These are phyloP conservation scores for Glareola pratincola DNA, from an alignment of 2,113 vertebrate genomes.

Conservation along the genomic window DNA sequence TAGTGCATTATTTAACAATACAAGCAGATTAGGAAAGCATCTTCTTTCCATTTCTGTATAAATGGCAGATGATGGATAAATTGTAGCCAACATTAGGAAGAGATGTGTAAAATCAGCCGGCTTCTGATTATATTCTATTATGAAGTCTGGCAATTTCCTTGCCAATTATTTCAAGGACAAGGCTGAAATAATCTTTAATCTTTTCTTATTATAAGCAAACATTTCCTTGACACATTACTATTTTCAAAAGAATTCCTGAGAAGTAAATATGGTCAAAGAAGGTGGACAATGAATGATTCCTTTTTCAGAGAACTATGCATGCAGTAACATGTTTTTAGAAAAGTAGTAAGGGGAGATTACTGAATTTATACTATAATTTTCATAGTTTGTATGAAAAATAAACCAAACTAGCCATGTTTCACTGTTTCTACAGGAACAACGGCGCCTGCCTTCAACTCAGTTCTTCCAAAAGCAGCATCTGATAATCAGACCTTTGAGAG, in stretches of 20 bases:
- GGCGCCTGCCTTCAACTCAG: neutral
- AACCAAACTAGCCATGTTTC: neutral
- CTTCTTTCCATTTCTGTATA: conserved; percentile 6
- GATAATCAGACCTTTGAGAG: neutral
- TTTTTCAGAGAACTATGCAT: neutral
- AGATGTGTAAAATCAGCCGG: neutral
- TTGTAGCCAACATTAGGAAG: neutral
- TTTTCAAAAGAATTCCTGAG: neutral
- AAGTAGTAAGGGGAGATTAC: neutral
- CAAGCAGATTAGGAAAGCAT: neutral
- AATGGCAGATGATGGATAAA: conserved; percentile 28
- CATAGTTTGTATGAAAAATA: neutral
- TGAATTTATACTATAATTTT: neutral
- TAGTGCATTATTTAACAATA: neutral
- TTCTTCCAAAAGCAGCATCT: neutral
- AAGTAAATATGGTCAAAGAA: neutral
- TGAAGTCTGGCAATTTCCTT: neutral
- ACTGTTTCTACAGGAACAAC: neutral
- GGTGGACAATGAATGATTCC: neutral
- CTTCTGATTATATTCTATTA: neutral
- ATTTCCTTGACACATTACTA: neutral
- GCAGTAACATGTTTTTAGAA: neutral
- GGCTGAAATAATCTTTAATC: neutral
- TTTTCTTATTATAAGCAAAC: neutral
- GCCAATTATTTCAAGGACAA: neutral